Base-by-base conservation (phyloP, 2,797 vertebrate species). In the Pygocentrus nattereri region DNA sequence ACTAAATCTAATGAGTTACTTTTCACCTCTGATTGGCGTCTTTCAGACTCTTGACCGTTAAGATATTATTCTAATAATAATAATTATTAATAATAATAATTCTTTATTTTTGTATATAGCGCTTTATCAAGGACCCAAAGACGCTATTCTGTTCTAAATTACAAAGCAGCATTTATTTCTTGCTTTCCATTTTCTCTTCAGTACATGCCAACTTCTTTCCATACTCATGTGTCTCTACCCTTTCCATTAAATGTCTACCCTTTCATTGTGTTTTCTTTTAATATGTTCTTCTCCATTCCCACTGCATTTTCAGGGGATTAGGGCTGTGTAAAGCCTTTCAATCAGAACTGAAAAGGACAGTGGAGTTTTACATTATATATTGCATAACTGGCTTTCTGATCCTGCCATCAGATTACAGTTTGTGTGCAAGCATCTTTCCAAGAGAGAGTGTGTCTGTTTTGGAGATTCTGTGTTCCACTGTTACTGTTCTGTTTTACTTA, bases 351-450 rank as follows among this genome's bases (percentile, higher is more conserved):
- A 80, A 85, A 85, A 81, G 21, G 30, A 0, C 44, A 78, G 58
- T 68, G 10, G 64, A 81, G 59, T 84, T 79, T 58, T 62, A 71
- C 80, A 56, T 81, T 67, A 54, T 44, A 62, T 10, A 73, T 56
- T 61, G 41, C 38, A 79, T 83, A 81, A 82, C 78, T 81, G 47
- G 77, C 8, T 54, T 61, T 50, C 61, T 82, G 56, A 54, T 73
- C 82, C 8, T 68, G 70, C 31, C 72, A 80, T 72, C 81, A 69
- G 15, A 38, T 58, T 85, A 82, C 81, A 92, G 47, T 41, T 71
- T 56, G 47, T 67, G 59, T 80, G 59, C 54, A 56, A 67, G 41
- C 4, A 64, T 79, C 67, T 74, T 25, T 31, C 27, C 30, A 54
- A 83, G 58, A 16, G 38, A 25, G 4, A 19, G 34, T 56, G 47